Percentiles rank a stretch among this genome's conserved stretches.
These are phyloP conservation scores for Caenorhabditis latens DNA, from an alignment of 1,140 invertebrate species.

Conservation along the genomic window DNA sequence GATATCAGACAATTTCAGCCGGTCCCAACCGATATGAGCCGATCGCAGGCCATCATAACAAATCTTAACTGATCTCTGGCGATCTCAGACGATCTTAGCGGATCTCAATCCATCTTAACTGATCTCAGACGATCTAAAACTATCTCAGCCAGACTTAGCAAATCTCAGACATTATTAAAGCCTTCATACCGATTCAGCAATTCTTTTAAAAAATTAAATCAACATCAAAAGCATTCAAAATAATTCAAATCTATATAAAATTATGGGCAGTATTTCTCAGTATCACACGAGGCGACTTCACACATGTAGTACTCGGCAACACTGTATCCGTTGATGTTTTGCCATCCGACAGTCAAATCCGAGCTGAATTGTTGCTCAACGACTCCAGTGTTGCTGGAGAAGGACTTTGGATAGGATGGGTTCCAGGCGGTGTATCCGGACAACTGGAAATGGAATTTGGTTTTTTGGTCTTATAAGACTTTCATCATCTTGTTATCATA, in stretches of 20 bases:
- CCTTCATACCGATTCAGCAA: not conserved
- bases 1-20: too few species aligned
- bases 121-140: too few species aligned
- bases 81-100: too few species aligned
- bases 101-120: too few species aligned
- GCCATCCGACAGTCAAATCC: constrained; percentile 32
- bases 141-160: too few species aligned
- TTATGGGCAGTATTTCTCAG: constrained; percentile 32
- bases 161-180: constrained; percentile 48
- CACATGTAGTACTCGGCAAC: constrained; percentile 46
- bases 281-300: constrained; percentile 44
- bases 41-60: too few species aligned
- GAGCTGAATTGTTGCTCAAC: constrained; percentile 22
- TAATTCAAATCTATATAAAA: not conserved
- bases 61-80: too few species aligned
- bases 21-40: too few species aligned
- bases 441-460: not conserved
- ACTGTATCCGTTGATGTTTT: constrained; percentile 40
- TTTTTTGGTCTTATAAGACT: not conserved
- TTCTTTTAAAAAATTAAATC: not conserved
- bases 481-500: not conserved
- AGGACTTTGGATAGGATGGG: constrained; percentile 32
- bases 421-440: not conserved
- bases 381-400: constrained; percentile 10
- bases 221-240: not conserved